These are phyloP conservation scores for Luperina testacea DNA, from an alignment of 2,888 invertebrate genomes.

Conservation along the genomic window DNA sequence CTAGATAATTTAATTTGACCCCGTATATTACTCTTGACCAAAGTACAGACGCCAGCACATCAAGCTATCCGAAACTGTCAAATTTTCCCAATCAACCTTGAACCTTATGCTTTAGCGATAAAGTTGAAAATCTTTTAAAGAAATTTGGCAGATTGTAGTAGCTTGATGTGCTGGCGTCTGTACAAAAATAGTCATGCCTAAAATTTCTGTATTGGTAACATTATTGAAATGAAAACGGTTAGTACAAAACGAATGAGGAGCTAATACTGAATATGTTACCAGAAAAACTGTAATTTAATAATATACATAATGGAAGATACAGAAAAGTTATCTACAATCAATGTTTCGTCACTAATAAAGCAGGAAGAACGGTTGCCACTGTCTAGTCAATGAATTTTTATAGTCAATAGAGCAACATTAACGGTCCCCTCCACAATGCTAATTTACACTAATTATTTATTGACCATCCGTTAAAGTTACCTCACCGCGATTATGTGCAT, in stretches of 20 bases:
- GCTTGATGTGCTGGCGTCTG: no score
- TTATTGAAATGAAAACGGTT: not conserved
- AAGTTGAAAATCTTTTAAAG: no score
- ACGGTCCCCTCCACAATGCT: conserved; percentile 44
- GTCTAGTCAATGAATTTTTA: conserved; percentile 41
- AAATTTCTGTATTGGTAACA: not conserved
- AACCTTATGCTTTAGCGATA: no score
- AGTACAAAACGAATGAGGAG: not conserved
- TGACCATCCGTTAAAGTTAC: conserved; percentile 51
- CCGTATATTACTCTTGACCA: no score
- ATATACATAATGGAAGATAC: not conserved
- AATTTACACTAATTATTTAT: conserved; percentile 57
- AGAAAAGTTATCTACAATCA: not conserved
- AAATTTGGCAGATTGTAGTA: no score
- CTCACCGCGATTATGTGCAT: conserved; percentile 57
- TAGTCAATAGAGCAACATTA: conserved; percentile 38
- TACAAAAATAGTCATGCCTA: not conserved
- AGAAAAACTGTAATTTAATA: not conserved
- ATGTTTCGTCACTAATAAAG: conserved; percentile 15
- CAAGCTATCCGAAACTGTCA: no score
- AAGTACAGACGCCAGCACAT: no score
- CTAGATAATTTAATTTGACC: no score
- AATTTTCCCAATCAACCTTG: no score
- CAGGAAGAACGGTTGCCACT: conserved; percentile 21
- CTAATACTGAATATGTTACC: not conserved